Evolutionary conservation across 2,888 invertebrate genomes (phyloP), one percentile per base, ranked within the genome.

Genomic region (Dicyrtomina minuta): DNA sequence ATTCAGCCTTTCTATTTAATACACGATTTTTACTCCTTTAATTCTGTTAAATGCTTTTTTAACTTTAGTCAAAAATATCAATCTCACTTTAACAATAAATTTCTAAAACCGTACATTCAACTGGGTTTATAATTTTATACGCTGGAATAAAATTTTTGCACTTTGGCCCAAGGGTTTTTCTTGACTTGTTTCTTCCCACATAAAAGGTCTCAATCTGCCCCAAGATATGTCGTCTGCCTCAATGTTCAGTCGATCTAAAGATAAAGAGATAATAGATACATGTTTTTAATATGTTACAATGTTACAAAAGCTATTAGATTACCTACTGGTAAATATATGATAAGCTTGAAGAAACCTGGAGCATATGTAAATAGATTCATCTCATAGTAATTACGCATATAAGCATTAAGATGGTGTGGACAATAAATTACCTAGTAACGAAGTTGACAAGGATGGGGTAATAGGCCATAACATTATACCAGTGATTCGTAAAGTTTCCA

Each of bases 381-480:
- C 8, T 33, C 33, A 5, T 3, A 33, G 33, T 33, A 33, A 33
- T 33, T 5, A 33, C 33, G 33, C 8, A 33, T 3, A 8, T 33
- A 33, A 33, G n/a, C n/a, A n/a, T 33, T 8, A 33, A 33, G 8
- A 5, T 33, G 33, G 8, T 33, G 33, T n/a, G 20, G 20, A 53
- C 22, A 55, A 1, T 12, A 55, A 5, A 20, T n/a, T 62, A 70
- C 81, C 79, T 74, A 98, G 83, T 69, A 96, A 82, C 73, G 84
- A 86, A 20, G 83, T 81, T 1, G 89, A 83, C 78, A 94, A 81
- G 64, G 85, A 85, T 4, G 98, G 98, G 67, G 93, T 86, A 24
- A 98, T 86, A 0, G 98, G 98, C 79, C 90, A 90, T 27, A 98
- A 82, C 46, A 93, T 86, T 71, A 96, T 89, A 17, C 88, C 88